Evolutionary conservation across 1,140 invertebrate species (phyloP), one percentile per base, ranked within the genome.

Genomic region (Microplitis mediator): DNA sequence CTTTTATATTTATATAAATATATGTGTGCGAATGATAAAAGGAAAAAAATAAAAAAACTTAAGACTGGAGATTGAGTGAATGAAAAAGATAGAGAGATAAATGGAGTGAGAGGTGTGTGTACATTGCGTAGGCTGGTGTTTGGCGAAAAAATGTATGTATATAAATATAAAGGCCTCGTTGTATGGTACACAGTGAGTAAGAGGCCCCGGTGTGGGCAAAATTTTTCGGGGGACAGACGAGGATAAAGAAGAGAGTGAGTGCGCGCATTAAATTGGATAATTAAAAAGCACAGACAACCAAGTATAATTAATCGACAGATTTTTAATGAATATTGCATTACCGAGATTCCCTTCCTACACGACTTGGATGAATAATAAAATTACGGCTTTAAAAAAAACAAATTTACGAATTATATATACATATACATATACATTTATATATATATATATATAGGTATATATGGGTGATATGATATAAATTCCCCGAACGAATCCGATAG

Each of bases 271-370:
- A 63, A 63, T 63, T 63, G 61, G 61, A 63, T 63, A 63, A 63
- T 63, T 63, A 63, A 63, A 63, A 63, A 63, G 14, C 61, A 63
- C 61, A 63, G 32, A 36, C 61, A 32, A 32, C 32, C 32, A 63
- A 34, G 32, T 39, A 32, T 63, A 63, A 63, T 63, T 63, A 63
- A 63, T 63, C 61, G 61, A 63, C 61, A 63, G 61, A 63, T 63
- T 63, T 63, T 63, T 63, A 63, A 63, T 63, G 61, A 63, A 63
- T 63, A 63, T 63, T 63, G 61, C 34, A 63, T 63, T 63, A 39
- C 35, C 32, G 11, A n/a, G 31, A 63, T 16, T n/a, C 32, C 31
- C 14, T 63, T 39, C 35, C 14, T 39, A 36, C 61, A 63, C 61
- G 61, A 36, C 13, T 32, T 23, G 23, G 23, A 23, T 23, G 23